These are phyloP conservation scores for Eumerus sabulonum DNA, from an alignment of 2,888 invertebrate genomes.

Conservation along the genomic window DNA sequence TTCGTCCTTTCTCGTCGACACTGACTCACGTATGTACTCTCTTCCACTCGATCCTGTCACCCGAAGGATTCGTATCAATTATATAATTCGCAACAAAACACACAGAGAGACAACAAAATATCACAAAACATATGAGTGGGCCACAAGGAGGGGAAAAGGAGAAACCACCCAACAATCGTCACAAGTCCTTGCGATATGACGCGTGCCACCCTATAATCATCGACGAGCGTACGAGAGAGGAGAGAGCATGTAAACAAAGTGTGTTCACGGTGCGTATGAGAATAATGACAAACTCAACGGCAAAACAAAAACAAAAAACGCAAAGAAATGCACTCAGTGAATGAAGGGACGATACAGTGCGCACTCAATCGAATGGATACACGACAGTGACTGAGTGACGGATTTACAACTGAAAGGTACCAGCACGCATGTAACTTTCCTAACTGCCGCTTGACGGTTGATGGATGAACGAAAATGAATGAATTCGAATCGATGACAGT, in stretches of 20 bases:
- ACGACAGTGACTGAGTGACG: conserved; percentile 46
- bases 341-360: conserved; percentile 8
- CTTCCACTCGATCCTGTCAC: conserved; percentile 4
- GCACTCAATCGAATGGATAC: conserved; percentile 6
- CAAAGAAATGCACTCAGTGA: background rate
- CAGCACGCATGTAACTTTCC: conserved; percentile 39
- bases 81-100: conserved; percentile 57
- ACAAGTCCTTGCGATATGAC: conserved; percentile 30
- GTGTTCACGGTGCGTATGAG: conserved; percentile 49
- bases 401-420: conserved; percentile 58
- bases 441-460: conserved; percentile 29
- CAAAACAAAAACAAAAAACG: conserved; percentile 11
- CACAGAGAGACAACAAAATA: background rate
- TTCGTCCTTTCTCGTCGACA: conserved; percentile 14
- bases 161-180: background rate
- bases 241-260: conserved; percentile 59
- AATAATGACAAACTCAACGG: conserved; percentile 34
- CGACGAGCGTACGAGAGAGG: background rate
- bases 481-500: conserved; percentile 16
- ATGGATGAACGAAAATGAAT: conserved; percentile 1
- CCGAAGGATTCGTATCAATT: conserved; percentile 61
- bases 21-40: conserved; percentile 2
- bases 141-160: background rate
- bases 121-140: background rate
- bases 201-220: conserved; percentile 37